Base-by-base conservation (phyloP, 2,888 invertebrate genomes). In the Drosophila neotestacea region DNA sequence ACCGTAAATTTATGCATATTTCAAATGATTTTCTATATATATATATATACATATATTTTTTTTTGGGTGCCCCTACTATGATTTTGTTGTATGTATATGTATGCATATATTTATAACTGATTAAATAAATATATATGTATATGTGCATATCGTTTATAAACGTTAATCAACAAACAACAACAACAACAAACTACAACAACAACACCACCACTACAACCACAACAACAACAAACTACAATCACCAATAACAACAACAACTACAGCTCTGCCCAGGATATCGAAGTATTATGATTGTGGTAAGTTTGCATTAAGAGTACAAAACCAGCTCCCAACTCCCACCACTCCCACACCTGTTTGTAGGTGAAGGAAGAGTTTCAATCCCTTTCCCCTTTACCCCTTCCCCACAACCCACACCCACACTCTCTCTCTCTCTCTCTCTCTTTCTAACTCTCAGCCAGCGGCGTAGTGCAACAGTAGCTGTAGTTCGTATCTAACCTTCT, bases 221-320 rank as follows among this genome's bases (percentile, higher is more conserved):
- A 70, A 83, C 77, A 60, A 79, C 69, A 58, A 68, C 73, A 61
- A 60, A 73, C 65, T 70, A 48, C 73, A 73, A 78, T 66, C 51
- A 73, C 69, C 69, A 55, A 66, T 65, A 65, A 66, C 72, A 63
- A 78, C 77, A 44, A 74, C 59, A 48, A 65, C 27, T 51, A 70
- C 88, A 94, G 94, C 94, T 92, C 93, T 94, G 92, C 94, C 94
- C 93, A 94, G 94, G 94, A 94, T 94, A 92, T 92, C 93, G 86
- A 94, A 93, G 92, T 94, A 94, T 93, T 94, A 94, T 93, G 94
- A 94, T 91, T 94, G 94, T 92, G 94, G 94, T 94, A 94, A 94
- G 94, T 94, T 82, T 59, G 46, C 46, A 58, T 38, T 38, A 28
- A 10, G 52, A 13, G 39, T 52, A 52, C 28, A 28, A 39, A 39